Conservation (phyloP, 1,140 invertebrate species). For the Oppia nitens region DNA sequence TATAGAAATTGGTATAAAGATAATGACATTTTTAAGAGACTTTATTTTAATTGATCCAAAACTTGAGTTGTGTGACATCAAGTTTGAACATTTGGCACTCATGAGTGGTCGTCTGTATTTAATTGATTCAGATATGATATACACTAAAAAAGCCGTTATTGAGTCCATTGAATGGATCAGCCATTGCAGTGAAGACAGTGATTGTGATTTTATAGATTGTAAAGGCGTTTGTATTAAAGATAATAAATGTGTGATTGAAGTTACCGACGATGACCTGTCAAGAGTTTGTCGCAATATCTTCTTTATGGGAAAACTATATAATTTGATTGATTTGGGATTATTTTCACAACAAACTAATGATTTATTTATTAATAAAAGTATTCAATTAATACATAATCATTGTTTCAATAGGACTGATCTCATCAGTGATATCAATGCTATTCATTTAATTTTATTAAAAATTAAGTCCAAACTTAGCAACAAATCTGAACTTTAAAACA, state of each 20-base stretch:
- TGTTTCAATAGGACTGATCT: neutral
- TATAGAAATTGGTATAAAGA: neutral
- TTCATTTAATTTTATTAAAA: neutral
- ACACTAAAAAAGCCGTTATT: conserved; percentile 1
- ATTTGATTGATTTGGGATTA: conserved; percentile 2
- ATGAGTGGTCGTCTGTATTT: neutral
- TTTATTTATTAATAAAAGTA: neutral
- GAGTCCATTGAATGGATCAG: neutral
- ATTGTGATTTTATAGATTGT: conserved; percentile 18
- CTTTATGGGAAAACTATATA: conserved; percentile 8
- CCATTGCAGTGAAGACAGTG: conserved; percentile 4
- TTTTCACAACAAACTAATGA: neutral
- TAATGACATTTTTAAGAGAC: conserved; percentile 21
- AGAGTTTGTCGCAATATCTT: conserved; percentile 16
- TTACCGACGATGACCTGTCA: conserved; percentile 11
- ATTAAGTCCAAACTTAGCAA: neutral
- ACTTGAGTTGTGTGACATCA: conserved; percentile 28
- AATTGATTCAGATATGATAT: conserved; percentile 16
- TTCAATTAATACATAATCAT: neutral
- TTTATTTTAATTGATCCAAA: conserved; percentile 21
- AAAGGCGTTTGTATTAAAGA: conserved; percentile 4
- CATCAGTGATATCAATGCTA: neutral
- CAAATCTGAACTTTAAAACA: no score
- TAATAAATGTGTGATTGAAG: conserved; percentile 2
- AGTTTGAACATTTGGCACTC: conserved; percentile 27